A percentile compares a stretch with the other conserved stretches of the same genome.
These are phyloP conservation scores for Crypturellus undulatus DNA, from an alignment of 2,113 vertebrate species.

Conservation along the genomic window DNA sequence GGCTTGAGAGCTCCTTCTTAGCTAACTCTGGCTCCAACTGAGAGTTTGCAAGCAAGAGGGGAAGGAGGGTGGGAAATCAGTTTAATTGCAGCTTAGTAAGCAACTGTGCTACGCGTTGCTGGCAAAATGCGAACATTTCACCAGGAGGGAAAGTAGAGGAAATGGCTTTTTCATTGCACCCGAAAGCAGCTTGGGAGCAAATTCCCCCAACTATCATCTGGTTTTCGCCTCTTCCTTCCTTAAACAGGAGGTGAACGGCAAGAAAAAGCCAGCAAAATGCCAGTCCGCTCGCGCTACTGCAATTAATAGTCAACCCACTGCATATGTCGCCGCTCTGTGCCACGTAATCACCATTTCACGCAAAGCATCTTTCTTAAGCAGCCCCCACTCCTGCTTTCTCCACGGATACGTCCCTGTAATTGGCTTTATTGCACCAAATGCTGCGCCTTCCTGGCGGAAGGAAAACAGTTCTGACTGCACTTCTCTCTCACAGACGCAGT, in stretches of 20 bases:
- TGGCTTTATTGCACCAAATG: constrained; percentile 57
- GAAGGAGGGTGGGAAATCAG: constrained; percentile 55
- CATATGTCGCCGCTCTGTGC: constrained; percentile 21
- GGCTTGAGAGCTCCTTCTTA: not conserved
- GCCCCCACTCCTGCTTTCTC: constrained; percentile 47
- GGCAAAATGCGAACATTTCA: constrained; percentile 51
- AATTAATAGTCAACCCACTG: constrained; percentile 51
- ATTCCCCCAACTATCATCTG: not conserved
- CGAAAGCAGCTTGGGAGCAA: constrained; percentile 25
- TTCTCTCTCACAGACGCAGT: not conserved
- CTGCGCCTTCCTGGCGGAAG: not conserved
- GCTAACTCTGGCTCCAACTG: constrained; percentile 43
- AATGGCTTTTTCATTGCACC: not conserved
- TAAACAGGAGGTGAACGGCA: constrained; percentile 49
- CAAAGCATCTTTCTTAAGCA: constrained; percentile 47
- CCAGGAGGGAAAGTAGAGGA: not conserved
- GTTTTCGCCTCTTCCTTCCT: constrained; percentile 19
- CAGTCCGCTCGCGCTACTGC: not conserved
- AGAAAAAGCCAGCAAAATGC: constrained; percentile 20
- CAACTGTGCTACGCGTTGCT: constrained; percentile 48
- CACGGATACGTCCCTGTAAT: constrained; percentile 10
- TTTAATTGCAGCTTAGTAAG: constrained; percentile 74
- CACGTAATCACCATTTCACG: constrained; percentile 32
- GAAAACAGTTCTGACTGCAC: not conserved
- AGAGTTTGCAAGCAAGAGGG: constrained; percentile 46